Evolutionary conservation across 2,888 invertebrate genomes (phyloP).

Genomic region (Drosophila peninsularis): DNA sequence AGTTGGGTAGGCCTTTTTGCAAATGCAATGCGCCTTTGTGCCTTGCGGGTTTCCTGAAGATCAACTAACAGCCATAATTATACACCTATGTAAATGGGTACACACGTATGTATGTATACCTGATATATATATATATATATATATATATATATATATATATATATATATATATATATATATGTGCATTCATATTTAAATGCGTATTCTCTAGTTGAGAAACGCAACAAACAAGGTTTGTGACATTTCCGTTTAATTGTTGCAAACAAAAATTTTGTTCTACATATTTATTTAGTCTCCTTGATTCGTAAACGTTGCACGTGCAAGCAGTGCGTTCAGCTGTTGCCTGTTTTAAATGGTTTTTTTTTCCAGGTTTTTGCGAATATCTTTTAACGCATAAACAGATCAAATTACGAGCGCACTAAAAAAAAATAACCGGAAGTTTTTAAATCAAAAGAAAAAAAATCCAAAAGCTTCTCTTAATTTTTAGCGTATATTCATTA

Average conservation of each 20-base stretch:
- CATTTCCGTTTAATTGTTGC: slow-evolving; percentile 73
- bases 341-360: slow-evolving; percentile 18
- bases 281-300: slow-evolving; percentile 23
- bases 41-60: slow-evolving; percentile 59
- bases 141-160: background rate
- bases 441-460: slow-evolving; percentile 53
- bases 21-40: slow-evolving; percentile 62
- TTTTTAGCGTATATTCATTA: slow-evolving; percentile 8
- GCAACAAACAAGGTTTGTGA: slow-evolving; percentile 62
- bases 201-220: slow-evolving; percentile 24
- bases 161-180: background rate
- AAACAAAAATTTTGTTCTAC: background rate
- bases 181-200: slow-evolving; percentile 68
- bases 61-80: slow-evolving; percentile 46
- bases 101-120: background rate
- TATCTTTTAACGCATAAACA: slow-evolving; percentile 71
- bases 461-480: slow-evolving; percentile 39
- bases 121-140: background rate
- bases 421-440: slow-evolving; percentile 67
- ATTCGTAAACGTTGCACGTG: slow-evolving; percentile 25
- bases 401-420: slow-evolving; percentile 70
- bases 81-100: background rate
- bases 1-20: slow-evolving; percentile 71
- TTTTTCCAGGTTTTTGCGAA: slow-evolving; percentile 57
- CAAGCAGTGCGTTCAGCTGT: slow-evolving; percentile 46